phyloP scores from a whole-genome alignment of 2,888 invertebrate species.

The Papilio elwesi region DNA sequence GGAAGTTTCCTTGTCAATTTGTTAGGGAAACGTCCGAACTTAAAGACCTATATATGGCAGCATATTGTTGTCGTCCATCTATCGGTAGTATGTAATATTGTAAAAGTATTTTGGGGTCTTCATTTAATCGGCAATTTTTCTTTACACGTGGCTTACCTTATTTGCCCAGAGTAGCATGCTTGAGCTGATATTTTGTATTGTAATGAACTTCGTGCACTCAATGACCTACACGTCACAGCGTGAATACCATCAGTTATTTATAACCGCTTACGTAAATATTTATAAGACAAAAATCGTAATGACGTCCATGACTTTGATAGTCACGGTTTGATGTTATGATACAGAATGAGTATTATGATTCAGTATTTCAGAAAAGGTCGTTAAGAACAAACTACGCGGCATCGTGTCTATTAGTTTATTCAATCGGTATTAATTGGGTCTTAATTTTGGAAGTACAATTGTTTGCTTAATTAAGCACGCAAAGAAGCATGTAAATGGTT shows the following conservation, averaged over 20 bases:
- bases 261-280: slow-evolving; percentile 28
- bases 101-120: not conserved
- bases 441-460: not conserved
- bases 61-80: too few relatives aligned
- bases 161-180: not conserved
- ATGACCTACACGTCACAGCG: slow-evolving; percentile 7
- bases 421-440: not conserved
- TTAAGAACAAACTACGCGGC: not conserved
- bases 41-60: too few relatives aligned
- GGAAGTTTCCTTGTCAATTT: too few relatives aligned
- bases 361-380: not conserved
- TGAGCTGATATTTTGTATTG: not conserved
- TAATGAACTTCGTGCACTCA: slow-evolving; percentile 18
- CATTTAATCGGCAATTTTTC: not conserved
- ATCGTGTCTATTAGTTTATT: not conserved
- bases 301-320: slow-evolving; percentile 37
- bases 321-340: slow-evolving; percentile 26
- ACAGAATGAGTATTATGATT: slow-evolving; percentile 3
- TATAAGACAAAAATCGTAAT: slow-evolving; percentile 24
- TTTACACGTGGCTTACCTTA: not conserved
- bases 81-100: too few relatives aligned
- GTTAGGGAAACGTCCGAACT: too few relatives aligned
- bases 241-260: slow-evolving; percentile 17
- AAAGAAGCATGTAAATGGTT: not conserved
- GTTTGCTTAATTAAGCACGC: slow-evolving; percentile 2